Evolutionary conservation across 1,140 invertebrate genomes (phyloP).

Genomic region (Hycleus phaleratus): DNA sequence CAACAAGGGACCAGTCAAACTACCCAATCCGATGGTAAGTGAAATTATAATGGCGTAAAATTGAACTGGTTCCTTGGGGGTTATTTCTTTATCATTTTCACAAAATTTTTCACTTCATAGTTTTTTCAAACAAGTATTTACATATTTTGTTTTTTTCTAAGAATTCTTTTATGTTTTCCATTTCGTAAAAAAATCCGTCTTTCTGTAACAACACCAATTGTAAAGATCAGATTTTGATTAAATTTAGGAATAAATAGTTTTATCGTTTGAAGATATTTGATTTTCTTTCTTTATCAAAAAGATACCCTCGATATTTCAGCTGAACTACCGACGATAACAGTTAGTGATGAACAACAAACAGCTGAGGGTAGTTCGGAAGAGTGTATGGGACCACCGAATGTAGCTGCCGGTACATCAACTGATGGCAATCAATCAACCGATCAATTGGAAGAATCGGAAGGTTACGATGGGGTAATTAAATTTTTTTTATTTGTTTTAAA

Average conservation of each 20-base stretch:
- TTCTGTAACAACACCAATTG: not conserved
- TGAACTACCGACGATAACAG: constrained; percentile 26
- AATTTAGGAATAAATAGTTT: not conserved
- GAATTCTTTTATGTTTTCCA: not conserved
- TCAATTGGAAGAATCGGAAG: constrained; percentile 30
- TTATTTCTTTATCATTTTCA: no score
- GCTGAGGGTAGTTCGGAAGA: constrained; percentile 33
- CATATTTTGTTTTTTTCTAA: not conserved
- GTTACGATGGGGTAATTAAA: constrained; percentile 33
- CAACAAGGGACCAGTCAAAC: constrained; percentile 23
- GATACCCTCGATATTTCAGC: constrained; percentile 7
- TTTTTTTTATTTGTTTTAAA: not conserved
- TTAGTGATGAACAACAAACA: constrained; percentile 29
- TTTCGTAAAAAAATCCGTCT: not conserved
- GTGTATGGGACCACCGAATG: constrained; percentile 33
- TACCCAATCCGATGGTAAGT: constrained; percentile 36
- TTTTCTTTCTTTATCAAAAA: not conserved
- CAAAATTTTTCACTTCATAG: not conserved
- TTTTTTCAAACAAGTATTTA: not conserved
- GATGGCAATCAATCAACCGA: constrained; percentile 24
- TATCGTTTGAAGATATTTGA: not conserved
- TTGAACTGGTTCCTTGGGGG: no score
- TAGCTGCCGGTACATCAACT: constrained; percentile 31
- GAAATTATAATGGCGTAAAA: not conserved
- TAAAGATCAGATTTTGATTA: no score